A percentile compares a stretch with the other conserved stretches of the same genome.
These are phyloP conservation scores for Drosophila pseudotalamancana DNA, from an alignment of 2,888 invertebrate species.

Conservation along the genomic window DNA sequence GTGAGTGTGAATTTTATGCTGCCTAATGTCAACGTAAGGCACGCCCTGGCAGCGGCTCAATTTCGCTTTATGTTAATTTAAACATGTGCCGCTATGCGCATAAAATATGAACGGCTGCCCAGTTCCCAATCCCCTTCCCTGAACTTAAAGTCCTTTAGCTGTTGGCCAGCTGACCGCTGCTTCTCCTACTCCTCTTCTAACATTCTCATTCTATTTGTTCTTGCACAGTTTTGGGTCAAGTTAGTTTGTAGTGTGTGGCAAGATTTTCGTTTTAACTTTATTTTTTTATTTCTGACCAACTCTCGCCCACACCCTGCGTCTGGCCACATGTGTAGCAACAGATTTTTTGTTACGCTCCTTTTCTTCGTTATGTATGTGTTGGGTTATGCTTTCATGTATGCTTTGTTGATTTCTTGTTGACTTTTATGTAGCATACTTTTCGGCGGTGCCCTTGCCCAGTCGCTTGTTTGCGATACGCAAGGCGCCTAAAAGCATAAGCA, in stretches of 20 bases:
- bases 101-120: constrained; percentile 71
- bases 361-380: constrained; percentile 38
- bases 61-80: constrained; percentile 80
- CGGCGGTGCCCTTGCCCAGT: not conserved
- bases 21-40: constrained; percentile 71
- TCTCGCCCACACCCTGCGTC: not conserved
- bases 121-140: not conserved
- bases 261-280: constrained; percentile 58
- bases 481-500: constrained; percentile 9
- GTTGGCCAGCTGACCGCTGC: constrained; percentile 33
- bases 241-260: constrained; percentile 60
- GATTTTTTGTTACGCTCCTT: constrained; percentile 33
- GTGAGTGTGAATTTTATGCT: constrained; percentile 57
- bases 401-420: constrained; percentile 66
- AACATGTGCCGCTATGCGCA: constrained; percentile 80
- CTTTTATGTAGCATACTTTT: constrained; percentile 55
- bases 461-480: not conserved
- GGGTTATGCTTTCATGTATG: constrained; percentile 45
- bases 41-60: constrained; percentile 70
- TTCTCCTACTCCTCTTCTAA: constrained; percentile 14
- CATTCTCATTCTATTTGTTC: constrained; percentile 73
- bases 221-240: constrained; percentile 74
- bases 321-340: constrained; percentile 65
- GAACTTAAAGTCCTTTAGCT: constrained; percentile 1
- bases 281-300: constrained; percentile 19